Evolutionary conservation across 2,113 vertebrate genomes (phyloP), one percentile per base, ranked within the genome.

Genomic region (Bothrops jararaca): DNA sequence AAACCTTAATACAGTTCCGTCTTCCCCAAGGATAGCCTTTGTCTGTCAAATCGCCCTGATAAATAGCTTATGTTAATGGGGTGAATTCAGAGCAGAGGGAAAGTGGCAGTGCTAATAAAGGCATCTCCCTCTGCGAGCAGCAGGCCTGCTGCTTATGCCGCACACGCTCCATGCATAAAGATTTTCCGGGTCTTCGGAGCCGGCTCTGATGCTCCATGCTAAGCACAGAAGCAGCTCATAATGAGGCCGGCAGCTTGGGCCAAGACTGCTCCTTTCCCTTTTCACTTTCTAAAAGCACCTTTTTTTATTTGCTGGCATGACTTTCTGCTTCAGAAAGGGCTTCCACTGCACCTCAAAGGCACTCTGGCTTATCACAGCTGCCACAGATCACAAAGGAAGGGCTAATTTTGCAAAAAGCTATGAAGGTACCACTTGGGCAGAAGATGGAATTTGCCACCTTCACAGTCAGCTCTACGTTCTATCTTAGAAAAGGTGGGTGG

Each of bases 41-140:
- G 42, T 60, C 48, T 88, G 92, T 64, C 97, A 98, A 98, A 98
- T 97, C 97, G 97, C 96, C 88, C 97, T 98, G 98, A 98, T 98
- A 98, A 98, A 98, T 98, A 98, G 98, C 97, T 98, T 98, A 98
- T 98, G 98, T 95, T 97, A 98, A 98, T 98, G 90, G 86, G 48
- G 93, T 94, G 93, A 60, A 91, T 88, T 94, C 93, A 93, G 95
- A 97, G 94, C 92, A 89, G 95, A 94, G 89, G 96, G 94, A 93
- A 97, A 95, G 97, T 98, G 98, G 97, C 98, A 98, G 97, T 98
- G 97, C 96, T 97, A 96, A 98, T 98, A 95, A 95, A 96, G 96
- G 96, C 93, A 96, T 94, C 93, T 94, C 95, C 94, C 95, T 29
- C 96, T 95, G 96, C 91, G 60, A 88, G 86, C 90, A 90, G 53